Conservation (phyloP, 2,797 vertebrate genomes). For the Poeciliopsis presidionis region DNA sequence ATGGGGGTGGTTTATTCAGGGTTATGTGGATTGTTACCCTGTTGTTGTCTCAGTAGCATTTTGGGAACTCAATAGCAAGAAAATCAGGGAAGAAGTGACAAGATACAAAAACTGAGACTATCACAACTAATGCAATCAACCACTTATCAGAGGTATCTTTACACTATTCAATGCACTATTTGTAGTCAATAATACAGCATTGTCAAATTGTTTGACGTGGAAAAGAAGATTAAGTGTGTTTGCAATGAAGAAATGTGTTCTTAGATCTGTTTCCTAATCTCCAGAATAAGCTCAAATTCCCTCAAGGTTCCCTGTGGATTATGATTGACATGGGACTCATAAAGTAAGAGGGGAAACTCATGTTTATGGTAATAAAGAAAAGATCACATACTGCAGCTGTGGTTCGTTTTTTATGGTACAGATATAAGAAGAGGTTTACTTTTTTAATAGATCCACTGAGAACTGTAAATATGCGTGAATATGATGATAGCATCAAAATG, state of each 20-base stretch:
- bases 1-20: neutral
- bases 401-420: neutral
- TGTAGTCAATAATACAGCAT: neutral
- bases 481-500: conserved; percentile 2
- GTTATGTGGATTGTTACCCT: neutral
- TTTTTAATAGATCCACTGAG: conserved; percentile 10
- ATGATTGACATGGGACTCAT: neutral
- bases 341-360: neutral
- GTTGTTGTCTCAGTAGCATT: neutral
- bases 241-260: neutral
- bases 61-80: neutral
- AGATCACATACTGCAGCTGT: neutral
- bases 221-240: neutral
- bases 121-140: neutral
- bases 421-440: neutral
- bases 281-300: neutral
- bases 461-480: conserved; percentile 3
- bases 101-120: neutral
- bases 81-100: neutral
- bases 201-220: neutral
- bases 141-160: neutral
- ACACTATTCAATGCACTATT: neutral
- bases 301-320: no score
- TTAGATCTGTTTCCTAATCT: neutral
- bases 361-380: neutral